Evolutionary conservation across 2,797 vertebrate species (phyloP), one percentile per base, ranked within the genome.

Genomic region (Coendou prehensilis): DNA sequence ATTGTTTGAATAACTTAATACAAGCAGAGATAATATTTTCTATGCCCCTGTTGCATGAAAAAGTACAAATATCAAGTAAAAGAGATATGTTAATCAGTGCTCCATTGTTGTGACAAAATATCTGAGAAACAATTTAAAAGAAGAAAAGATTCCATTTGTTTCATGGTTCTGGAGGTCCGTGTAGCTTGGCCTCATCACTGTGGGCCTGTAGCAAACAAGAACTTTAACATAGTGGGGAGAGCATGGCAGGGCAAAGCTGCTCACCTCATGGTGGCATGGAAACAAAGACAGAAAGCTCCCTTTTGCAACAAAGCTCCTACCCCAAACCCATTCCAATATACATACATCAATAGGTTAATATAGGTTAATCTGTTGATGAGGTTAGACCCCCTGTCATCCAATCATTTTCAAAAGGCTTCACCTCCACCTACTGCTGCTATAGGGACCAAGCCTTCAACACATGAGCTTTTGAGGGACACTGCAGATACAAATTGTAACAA

Each of bases 1-100:
- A 73, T 52, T 87, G 4, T 89, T 4, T 86, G 33, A 89, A 41
- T 73, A 64, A 6, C 59, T 91, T 85, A 75, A 28, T 87, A 37
- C 86, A 95, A 95, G 64, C 37, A 45, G 23, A 89, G 28, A 89
- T 8, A 89, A 97, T 91, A 86, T 90, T 87, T 91, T 84, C 33
- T 76, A 84, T 94, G 79, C 76, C 88, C 96, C 73, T 87, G 15
- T 45, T 56, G 30, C 84, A 15, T 45, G 64, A 85, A 79, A 79
- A 76, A 96, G 10, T 3, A 26, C 71, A 90, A 93, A 30, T 84
- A 82, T 78, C 80, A 89, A 88, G 96, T 91, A 69, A 92, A 76
- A 85, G 33, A 8, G 41, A 45, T 45, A 47, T 13, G 23, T 45
- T 75, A 75, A 28, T 75, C 71, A 75, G 71, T 28, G 3, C 47